These are phyloP conservation scores for Ypsolopha scabrella DNA, from an alignment of 2,888 invertebrate species.

Conservation along the genomic window DNA sequence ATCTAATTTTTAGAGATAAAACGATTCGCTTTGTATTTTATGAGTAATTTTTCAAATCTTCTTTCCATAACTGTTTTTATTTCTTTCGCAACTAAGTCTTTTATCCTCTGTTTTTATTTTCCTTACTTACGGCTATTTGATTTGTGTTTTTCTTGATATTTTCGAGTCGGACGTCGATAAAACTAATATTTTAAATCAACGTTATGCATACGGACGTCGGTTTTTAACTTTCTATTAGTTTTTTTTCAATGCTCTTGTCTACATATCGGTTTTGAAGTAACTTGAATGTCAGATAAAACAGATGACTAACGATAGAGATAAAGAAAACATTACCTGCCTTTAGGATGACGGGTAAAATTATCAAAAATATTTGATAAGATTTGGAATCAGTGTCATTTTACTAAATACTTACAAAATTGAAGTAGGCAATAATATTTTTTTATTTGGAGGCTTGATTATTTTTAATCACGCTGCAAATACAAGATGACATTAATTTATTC, in stretches of 20 bases:
- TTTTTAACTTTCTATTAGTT: not conserved
- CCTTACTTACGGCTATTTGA: conserved; percentile 22
- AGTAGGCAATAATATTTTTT: too few species aligned
- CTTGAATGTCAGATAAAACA: not conserved
- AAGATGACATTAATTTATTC: too few species aligned
- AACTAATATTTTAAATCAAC: conserved; percentile 55
- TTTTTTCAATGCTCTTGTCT: not conserved
- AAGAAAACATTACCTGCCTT: not conserved
- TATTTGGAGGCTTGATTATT: too few species aligned
- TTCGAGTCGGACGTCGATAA: conserved; percentile 37
- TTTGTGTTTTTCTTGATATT: conserved; percentile 18
- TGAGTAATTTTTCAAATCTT: conserved; percentile 14
- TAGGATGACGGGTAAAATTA: not conserved
- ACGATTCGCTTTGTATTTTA: conserved; percentile 25
- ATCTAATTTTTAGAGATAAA: conserved; percentile 57
- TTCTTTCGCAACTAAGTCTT: conserved; percentile 19
- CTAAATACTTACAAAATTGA: not conserved
- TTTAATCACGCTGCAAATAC: too few species aligned
- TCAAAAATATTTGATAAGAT: too few species aligned
- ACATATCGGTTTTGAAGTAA: not conserved
- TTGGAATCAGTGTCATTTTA: too few species aligned
- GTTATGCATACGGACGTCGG: conserved; percentile 27
- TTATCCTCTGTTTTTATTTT: conserved; percentile 17
- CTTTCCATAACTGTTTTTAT: conserved; percentile 14
- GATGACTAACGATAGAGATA: not conserved